Base-by-base conservation (phyloP, 2,888 invertebrate species). In the Tetrapedia diversipes region DNA sequence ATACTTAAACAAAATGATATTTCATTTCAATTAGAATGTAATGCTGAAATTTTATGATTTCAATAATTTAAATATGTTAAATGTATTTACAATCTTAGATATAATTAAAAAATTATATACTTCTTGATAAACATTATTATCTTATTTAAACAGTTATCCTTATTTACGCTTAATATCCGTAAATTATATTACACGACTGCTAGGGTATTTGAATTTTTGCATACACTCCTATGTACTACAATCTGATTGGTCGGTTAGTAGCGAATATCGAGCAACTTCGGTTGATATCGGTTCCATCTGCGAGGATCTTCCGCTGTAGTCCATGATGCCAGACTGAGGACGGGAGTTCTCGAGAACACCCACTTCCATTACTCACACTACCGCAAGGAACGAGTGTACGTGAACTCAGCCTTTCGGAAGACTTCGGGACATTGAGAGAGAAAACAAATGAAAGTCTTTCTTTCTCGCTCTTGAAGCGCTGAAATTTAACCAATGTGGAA, bases 201-300 rank as follows among this genome's bases (percentile, higher is more conserved):
- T 1, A 22, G 11, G 29, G 22, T 43, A 1, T 54, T 65, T 16
- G 32, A 63, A 64, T 45, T 32, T 63, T 32, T 43, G 39, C 32
- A 1, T 19, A 37, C 43, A 63, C 14, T 54, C 56, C 61, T 68
- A 56, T 56, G 19, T 14, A 57, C 7, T 4, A 11, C 7, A 4
- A 49, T 24, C 10, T 1, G 39, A 71, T 71, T 79, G 71, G 71
- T 19, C 39, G 16, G 51, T 11, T 16, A 11, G 43, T 41, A 29
- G 37, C 32, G 32, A 69, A 66, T 63, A 64, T 79, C 70, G 74
- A 54, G 24, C 39, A 57, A 37, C 51, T 79, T 71, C 80, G 70
- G 59, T 37, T 56, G 56, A 49, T 60, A 79, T 61, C 68, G 72
- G 32, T 56, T 67, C 65, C 51, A 47, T 45, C 43, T 54, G 34